These are phyloP conservation scores for Drosophila ustulata DNA, from an alignment of 2,888 invertebrate genomes.

Conservation along the genomic window DNA sequence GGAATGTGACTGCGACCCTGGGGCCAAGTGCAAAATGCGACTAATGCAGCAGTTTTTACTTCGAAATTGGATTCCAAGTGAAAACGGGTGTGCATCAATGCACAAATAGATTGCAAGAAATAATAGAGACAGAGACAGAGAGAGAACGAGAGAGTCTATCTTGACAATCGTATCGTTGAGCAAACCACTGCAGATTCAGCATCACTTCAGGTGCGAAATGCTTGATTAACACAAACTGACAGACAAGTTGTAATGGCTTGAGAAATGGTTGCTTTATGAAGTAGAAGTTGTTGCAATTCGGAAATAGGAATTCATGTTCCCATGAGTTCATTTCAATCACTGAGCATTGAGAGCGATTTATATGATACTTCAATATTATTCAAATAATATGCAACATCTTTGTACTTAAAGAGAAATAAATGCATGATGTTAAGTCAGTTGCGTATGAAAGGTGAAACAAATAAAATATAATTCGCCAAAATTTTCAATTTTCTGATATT, in stretches of 20 bases:
- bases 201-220: constrained; percentile 1
- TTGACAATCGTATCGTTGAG: not conserved
- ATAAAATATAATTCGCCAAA: too few species aligned
- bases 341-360: too few species aligned
- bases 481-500: too few species aligned
- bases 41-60: constrained; percentile 44
- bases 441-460: too few species aligned
- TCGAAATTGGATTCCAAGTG: constrained; percentile 30
- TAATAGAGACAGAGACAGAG: constrained; percentile 36
- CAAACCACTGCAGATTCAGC: not conserved
- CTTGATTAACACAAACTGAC: constrained; percentile 4
- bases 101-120: constrained; percentile 36
- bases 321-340: too few species aligned
- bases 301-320: too few species aligned
- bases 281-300: not conserved
- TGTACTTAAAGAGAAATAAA: too few species aligned
- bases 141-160: too few species aligned
- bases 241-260: constrained; percentile 2
- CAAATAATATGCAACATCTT: too few species aligned
- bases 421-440: too few species aligned
- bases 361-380: too few species aligned
- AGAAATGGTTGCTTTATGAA: not conserved
- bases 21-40: constrained; percentile 48
- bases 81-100: constrained; percentile 34
- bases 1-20: constrained; percentile 45